A percentile compares a stretch with the other conserved stretches of the same genome.
Conservation (phyloP, 1,140 invertebrate species). For the Phthorimaea operculella region DNA sequence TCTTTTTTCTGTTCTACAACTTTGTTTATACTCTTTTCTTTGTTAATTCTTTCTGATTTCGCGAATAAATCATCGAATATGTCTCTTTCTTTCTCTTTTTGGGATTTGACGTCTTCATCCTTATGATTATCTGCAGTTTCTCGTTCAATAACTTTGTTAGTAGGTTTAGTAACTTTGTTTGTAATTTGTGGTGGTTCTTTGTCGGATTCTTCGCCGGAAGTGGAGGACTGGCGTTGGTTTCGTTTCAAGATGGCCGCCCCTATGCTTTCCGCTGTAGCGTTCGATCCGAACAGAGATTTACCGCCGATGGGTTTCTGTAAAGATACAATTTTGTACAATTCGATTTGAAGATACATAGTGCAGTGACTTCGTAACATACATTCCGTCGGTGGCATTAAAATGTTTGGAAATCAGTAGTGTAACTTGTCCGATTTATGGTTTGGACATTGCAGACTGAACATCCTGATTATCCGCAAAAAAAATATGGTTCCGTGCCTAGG, state of each 20-base stretch:
- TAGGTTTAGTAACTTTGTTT: conserved; percentile 9
- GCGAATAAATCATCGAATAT: conserved; percentile 47
- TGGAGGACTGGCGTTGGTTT: conserved; percentile 35
- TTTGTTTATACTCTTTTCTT: conserved; percentile 7
- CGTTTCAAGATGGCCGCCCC: conserved; percentile 54
- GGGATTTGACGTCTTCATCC: not conserved
- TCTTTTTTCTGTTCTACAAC: conserved; percentile 7
- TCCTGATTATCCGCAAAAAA: no score
- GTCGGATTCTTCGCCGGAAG: conserved; percentile 26
- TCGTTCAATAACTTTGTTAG: conserved; percentile 3
- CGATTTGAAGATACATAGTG: no score
- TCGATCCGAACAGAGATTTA: conserved; percentile 66
- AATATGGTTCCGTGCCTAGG: no score
- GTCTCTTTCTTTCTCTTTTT: conserved; percentile 25
- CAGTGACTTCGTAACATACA: no score
- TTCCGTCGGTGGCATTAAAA: no score
- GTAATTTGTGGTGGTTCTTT: conserved; percentile 8
- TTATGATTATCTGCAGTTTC: not conserved
- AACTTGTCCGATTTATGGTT: no score
- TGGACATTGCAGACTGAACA: no score
- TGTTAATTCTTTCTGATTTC: conserved; percentile 28
- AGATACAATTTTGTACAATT: not conserved
- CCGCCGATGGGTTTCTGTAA: conserved; percentile 69
- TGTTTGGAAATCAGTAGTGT: no score
- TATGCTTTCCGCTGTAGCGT: conserved; percentile 40